Percentiles rank a stretch among this genome's conserved stretches.
phyloP scores from a whole-genome alignment of 2,113 vertebrate genomes.

The Rallus limicola region DNA sequence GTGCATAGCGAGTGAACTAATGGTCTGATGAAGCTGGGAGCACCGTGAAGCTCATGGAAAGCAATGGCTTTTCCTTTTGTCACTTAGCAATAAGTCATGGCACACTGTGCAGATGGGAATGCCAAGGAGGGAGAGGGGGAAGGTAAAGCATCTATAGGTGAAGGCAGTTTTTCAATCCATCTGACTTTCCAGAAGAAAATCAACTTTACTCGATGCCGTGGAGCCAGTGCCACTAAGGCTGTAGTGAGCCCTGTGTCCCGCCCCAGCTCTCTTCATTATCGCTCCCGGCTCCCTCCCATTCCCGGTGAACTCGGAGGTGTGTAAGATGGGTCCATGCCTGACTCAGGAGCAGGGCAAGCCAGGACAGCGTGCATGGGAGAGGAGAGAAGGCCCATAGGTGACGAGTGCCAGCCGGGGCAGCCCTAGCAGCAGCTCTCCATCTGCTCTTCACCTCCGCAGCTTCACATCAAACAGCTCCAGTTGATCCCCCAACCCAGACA shows the following conservation, averaged over 20 bases:
- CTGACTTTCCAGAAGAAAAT: background rate
- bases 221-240: background rate
- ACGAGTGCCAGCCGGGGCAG: accelerated
- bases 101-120: background rate
- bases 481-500: background rate
- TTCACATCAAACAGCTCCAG: background rate
- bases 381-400: background rate
- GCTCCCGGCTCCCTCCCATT: background rate
- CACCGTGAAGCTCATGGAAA: background rate
- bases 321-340: background rate
- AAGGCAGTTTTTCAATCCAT: background rate
- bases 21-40: background rate
- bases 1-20: background rate
- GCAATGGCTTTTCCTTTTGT: background rate
- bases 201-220: background rate
- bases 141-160: background rate
- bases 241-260: background rate
- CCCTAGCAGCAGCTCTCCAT: accelerated
- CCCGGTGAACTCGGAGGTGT: background rate
- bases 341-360: background rate
- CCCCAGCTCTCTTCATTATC: background rate
- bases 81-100: background rate
- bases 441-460: background rate
- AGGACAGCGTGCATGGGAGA: background rate
- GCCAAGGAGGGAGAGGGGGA: background rate